Evolutionary conservation across 2,797 vertebrate species (phyloP), one percentile per base, ranked within the genome.

Genomic region (Hylomyscus alleni): DNA sequence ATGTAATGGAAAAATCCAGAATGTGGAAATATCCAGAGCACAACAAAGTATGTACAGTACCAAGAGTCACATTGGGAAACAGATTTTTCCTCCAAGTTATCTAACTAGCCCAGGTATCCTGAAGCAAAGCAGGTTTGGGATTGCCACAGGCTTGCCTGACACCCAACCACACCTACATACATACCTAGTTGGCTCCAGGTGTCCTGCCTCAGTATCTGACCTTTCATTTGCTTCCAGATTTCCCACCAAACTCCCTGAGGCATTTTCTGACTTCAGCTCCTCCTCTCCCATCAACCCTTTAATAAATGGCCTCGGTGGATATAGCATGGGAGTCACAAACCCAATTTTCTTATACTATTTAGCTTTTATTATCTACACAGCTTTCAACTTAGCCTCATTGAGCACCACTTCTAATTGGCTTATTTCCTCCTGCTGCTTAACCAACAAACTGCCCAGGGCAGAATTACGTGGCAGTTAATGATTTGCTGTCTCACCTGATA

Each of bases 301-400:
- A 96, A 90, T 96, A 96, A 95, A 84, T 12, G 60, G 60, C 77
- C 80, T 96, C 69, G 75, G 75, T 75, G 86, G 78, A 97, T 93
- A 97, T 92, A 95, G 86, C 92, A 94, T 96, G 88, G 84, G 94
- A 93, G 87, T 96, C 96, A 94, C 29, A 85, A 91, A 75, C 73
- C 80, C 90, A 92, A 69, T 93, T 93, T 96, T 96, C 90, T 93
- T 73, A 86, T 31, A 93, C 81, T 94, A 81, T 92, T 81, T 94
- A 81, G 76, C 84, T 93, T 96, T 94, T 94, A 96, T 89, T 88
- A 93, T 87, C 67, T 26, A 87, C 75, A 67, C 76, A 93, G 85
- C 95, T 98, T 97, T 90, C 91, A 97, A 94, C 76, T 90, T 75
- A 91, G 92, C 91, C 40, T 22, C 40, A 9, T 17, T 91, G 78